These are phyloP conservation scores for Panorpa germanica DNA, from an alignment of 2,888 invertebrate species.

Conservation along the genomic window DNA sequence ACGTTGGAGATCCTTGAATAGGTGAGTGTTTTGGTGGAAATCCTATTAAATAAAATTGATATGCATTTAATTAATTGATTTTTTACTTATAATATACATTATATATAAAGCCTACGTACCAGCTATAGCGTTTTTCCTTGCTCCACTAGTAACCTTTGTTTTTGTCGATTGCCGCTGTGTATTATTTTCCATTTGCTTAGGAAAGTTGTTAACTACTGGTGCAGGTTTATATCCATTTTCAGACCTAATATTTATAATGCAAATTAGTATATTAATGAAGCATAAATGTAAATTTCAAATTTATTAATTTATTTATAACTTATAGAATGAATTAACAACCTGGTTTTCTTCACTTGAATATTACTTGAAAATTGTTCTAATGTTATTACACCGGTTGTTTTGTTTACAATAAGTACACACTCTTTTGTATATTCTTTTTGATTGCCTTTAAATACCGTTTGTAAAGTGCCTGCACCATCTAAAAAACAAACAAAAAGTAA, in stretches of 20 bases:
- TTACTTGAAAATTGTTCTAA: conserved; percentile 81
- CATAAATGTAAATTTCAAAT: conserved; percentile 8
- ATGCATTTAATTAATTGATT: no score
- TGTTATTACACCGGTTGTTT: conserved; percentile 80
- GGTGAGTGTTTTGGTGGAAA: conserved; percentile 36
- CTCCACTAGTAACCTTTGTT: conserved; percentile 35
- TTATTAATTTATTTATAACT: conserved; percentile 20
- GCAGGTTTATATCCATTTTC: conserved; percentile 13
- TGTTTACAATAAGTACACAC: conserved; percentile 88
- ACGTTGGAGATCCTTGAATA: conserved; percentile 34
- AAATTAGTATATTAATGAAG: conserved; percentile 8
- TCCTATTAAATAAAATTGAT: conserved; percentile 25
- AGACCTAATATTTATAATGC: conserved; percentile 2
- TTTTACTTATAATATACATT: no score
- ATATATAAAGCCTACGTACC: conserved; percentile 13
- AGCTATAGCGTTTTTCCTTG: conserved; percentile 27
- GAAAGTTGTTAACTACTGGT: conserved; percentile 9
- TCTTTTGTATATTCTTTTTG: conserved; percentile 78
- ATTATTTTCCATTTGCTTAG: conserved; percentile 24
- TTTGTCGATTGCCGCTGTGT: conserved; percentile 38
- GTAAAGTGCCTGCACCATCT: conserved; percentile 80
- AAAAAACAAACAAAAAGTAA: conserved; percentile 13
- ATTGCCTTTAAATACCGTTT: conserved; percentile 89
- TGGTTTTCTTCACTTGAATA: conserved; percentile 83
- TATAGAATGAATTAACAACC: no score